Evolutionary conservation across 2,888 invertebrate species (phyloP), one percentile per base, ranked within the genome.

Genomic region (Hetaerina titia): DNA sequence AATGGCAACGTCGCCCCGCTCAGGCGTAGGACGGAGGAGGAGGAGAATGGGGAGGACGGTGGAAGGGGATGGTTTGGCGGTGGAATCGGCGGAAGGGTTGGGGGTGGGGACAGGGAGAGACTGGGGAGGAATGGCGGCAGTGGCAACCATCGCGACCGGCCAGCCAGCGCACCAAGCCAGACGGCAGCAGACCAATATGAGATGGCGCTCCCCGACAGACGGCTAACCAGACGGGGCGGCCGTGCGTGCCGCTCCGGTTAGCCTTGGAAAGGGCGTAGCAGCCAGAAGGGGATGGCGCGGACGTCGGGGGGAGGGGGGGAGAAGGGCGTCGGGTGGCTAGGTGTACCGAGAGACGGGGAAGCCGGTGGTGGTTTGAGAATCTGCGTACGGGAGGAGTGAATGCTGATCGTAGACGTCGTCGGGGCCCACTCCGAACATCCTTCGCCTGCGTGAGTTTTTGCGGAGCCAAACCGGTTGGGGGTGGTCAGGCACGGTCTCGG

Each of bases 251-350:
- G 19, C 69, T 92, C 90, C 90, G 92, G 92, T 92, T 92, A 92
- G 92, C 92, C 92, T 92, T 92, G 92, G 69, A 56, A 92, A 92
- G 69, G 92, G 92, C 92, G 81, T 31, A 81, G 81, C 31, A 25
- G 31, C 11, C 1, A 45, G 45, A 45, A 45, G 45, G 45, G 45
- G 45, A 45, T 45, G 45, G 45, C 25, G 81, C 5, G 69, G 69
- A 4, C 2, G 0, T 17, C 7, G 22, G 22, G 69, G n/a, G 0
- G 69, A 7, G 74, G 74, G 74, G 13, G 31, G 31, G 31, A 0
- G 69, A 22, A 69, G 69, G 69, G 69, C 15, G 69, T 69, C 45
- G 60, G 60, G 60, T 60, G 11, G 60, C 60, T 11, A 17, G 60
- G 60, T 60, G 60, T 60, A 60, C 60, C 60, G 60, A 60, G 60